Evolutionary conservation across 1,140 invertebrate species (phyloP), one percentile per base, ranked within the genome.

Genomic region (Pogonognathellus flavescens): DNA sequence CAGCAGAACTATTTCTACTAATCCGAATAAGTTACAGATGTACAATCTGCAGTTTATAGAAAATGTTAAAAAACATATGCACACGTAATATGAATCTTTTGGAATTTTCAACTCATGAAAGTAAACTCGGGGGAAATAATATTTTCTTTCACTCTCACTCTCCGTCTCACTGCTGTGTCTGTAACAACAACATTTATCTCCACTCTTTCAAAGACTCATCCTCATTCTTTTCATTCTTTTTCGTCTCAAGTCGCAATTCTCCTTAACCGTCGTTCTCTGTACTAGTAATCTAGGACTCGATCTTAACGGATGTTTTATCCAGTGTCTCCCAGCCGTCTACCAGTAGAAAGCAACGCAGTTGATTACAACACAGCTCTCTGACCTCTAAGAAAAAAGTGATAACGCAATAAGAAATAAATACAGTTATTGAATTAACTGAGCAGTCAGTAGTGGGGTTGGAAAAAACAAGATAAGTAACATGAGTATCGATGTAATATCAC

Each of bases 121-220:
- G 62, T 66, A 25, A 66, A 66, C 62, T 66, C 62, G 62, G 20
- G 62, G 62, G 22, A 66, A 66, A 66, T 66, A 66, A 66, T 66
- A 66, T 25, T 20, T 66, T 25, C 62, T 66, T 66, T 66, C 62
- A 66, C 62, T 66, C 62, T 66, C 62, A 25, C 62, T 66, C 22
- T 66, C 62, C 13, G 25, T 66, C 62, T 66, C 22, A 66, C 62
- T 66, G 20, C 25, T 66, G 62, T 66, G 22, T 66, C 62, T 66
- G 31, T 41, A 41, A 41, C 31, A 41, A 41, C 31, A 41, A 41
- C 31, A 41, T 41, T 41, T 41, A 41, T 41, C 31, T 41, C 31
- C 31, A 41, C 31, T 41, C 31, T 41, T 41, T 41, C 6, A 1
- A 41, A 41, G 31, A 41, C 31, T 41, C 31, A 41, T 41, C 31